Percentiles rank a stretch among this genome's conserved stretches.
phyloP scores from a whole-genome alignment of 2,113 vertebrate species.

The Harpagus bidentatus region DNA sequence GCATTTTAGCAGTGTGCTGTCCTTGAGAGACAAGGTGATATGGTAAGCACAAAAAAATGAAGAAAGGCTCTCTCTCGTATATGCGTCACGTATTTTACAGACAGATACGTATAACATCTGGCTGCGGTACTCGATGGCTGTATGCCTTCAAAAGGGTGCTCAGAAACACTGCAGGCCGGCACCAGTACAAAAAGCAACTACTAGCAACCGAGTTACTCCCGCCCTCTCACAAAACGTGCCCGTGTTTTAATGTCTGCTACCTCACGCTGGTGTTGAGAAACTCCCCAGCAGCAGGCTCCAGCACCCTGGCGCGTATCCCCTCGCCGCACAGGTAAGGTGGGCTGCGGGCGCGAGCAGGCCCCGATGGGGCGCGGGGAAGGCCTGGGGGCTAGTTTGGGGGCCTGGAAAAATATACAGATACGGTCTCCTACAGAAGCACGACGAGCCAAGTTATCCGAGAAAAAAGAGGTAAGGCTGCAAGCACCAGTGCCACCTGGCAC shows the following conservation, averaged over 20 bases:
- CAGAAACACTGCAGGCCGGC: background rate
- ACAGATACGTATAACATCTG: background rate
- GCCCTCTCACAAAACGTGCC: background rate
- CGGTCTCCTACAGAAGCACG: rapidly evolving
- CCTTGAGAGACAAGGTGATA: constrained; percentile 62
- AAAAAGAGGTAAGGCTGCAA: rapidly evolving
- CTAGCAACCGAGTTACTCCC: background rate
- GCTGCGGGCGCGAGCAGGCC: rapidly evolving
- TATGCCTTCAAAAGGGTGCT: background rate
- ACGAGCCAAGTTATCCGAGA: rapidly evolving
- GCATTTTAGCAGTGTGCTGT: background rate
- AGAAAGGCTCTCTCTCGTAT: background rate
- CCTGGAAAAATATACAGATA: rapidly evolving
- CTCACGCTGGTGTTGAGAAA: rapidly evolving
- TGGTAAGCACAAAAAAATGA: background rate
- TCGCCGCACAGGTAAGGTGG: rapidly evolving
- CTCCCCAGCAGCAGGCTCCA: background rate
- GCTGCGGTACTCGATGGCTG: background rate
- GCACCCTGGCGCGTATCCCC: rapidly evolving
- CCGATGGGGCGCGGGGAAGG: too few species aligned
- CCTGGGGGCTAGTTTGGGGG: too few species aligned
- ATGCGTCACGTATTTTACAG: background rate
- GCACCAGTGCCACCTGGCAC: background rate
- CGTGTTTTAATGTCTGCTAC: background rate
- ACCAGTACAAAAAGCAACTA: background rate